Percentiles rank a stretch among this genome's conserved stretches.
These are phyloP conservation scores for Caenorhabditis macrosperma DNA, from an alignment of 2,888 invertebrate species.

Conservation along the genomic window DNA sequence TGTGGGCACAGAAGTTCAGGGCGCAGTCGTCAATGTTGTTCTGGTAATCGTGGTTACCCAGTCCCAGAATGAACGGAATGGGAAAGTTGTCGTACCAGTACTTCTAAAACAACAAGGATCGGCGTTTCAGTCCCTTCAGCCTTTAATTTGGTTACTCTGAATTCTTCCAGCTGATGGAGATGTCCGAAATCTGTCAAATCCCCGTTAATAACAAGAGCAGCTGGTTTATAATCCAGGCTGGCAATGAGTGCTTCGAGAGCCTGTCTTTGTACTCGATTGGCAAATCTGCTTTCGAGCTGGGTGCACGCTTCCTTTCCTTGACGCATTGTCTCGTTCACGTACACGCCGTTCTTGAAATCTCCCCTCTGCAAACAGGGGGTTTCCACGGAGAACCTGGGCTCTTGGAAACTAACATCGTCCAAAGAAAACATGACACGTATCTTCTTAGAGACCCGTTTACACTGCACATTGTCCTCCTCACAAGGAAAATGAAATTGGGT, in stretches of 20 bases:
- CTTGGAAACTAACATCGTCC: slow-evolving; percentile 56
- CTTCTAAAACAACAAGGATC: slow-evolving; percentile 64
- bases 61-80: slow-evolving; percentile 74
- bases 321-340: slow-evolving; percentile 50
- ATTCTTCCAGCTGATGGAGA: slow-evolving; percentile 69
- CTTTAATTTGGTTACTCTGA: slow-evolving; percentile 62
- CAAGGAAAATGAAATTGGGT: slow-evolving; percentile 77
- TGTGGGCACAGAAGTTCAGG: slow-evolving; percentile 71
- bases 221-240: slow-evolving; percentile 64
- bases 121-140: not conserved
- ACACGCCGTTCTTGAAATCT: slow-evolving; percentile 19
- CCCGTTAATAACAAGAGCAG: slow-evolving; percentile 77
- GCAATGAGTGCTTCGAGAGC: slow-evolving; percentile 54
- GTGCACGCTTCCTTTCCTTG: slow-evolving; percentile 61
- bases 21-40: slow-evolving; percentile 77
- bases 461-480: slow-evolving; percentile 71
- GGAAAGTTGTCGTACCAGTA: slow-evolving; percentile 74
- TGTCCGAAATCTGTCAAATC: slow-evolving; percentile 80
- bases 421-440: slow-evolving; percentile 64
- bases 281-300: slow-evolving; percentile 71
- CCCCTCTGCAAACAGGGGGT: slow-evolving; percentile 24
- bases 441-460: slow-evolving; percentile 67
- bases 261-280: slow-evolving; percentile 77
- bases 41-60: slow-evolving; percentile 80
- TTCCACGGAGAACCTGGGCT: not conserved